Base-by-base conservation (phyloP, 2,797 vertebrate genomes). In the Scolopax bukidnonensis region DNA sequence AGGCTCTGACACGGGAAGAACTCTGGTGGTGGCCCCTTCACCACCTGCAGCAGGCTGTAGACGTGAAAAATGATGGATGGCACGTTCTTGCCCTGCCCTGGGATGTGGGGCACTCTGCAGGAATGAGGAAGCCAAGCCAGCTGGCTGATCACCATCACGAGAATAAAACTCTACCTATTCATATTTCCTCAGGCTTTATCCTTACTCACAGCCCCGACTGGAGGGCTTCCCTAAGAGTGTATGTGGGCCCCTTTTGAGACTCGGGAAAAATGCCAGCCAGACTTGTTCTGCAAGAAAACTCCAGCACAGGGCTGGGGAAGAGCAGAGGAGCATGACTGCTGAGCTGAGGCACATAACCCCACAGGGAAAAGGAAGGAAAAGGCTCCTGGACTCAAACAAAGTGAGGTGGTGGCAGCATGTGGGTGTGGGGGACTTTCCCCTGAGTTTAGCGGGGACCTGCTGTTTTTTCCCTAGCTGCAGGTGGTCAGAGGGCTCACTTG, bases 361-460 rank as follows among this genome's bases (percentile, higher is more conserved):
- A 57, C 47, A 69, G 81, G 78, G 87, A 95, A 81, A 91, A 61
- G 25, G 87, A 91, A 89, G 71, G 84, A 74, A 67, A 93, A 89
- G 61, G n/a, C 12, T 94, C 76, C 43, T 56, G 71, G 93, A 74
- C 25, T 70, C 56, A 79, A 16, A 33, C 12, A 53, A 75, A 56
- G 20, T 16, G 81, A 87, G 53, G 38, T 69, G 51, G 60, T 50
- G 18, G 36, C 36, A 30, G 60, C 69, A 76, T 25, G 93, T 93
- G 89, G 89, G 78, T 89, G 82, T 93, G 76, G 68, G 68, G 91
- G 95, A 93, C 89, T 97, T 97, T 87, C 94, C 95, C 68, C 53
- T 3, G 28, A 60, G 56, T 87, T 94, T 89, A 87, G 75, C 82
- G 93, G 47, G 68, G 67, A 67, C 68, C 56, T 70, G 51, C 36